phyloP scores from a whole-genome alignment of 2,888 invertebrate genomes.

The Caenorhabditis plicata region DNA sequence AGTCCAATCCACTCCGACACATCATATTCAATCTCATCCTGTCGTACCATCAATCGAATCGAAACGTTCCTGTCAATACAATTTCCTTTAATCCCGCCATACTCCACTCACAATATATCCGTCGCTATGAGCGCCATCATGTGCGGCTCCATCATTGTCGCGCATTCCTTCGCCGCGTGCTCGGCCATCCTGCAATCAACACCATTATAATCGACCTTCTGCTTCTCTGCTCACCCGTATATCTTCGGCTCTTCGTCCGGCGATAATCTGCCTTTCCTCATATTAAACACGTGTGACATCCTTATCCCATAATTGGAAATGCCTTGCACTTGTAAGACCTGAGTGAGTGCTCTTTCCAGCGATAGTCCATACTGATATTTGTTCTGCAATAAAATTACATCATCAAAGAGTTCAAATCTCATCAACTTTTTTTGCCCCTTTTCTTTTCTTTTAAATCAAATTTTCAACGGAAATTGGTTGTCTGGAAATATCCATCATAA shows the following conservation, averaged over 20 bases:
- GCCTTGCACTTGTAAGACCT: slow-evolving; percentile 27
- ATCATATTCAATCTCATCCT: slow-evolving; percentile 45
- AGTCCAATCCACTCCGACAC: slow-evolving; percentile 53
- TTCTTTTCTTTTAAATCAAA: too few species aligned
- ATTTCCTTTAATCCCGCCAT: background rate
- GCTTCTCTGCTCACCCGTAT: slow-evolving; percentile 26
- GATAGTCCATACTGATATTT: slow-evolving; percentile 46
- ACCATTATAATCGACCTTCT: background rate
- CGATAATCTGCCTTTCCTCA: slow-evolving; percentile 32
- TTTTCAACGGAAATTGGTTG: too few species aligned
- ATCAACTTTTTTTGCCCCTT: too few species aligned
- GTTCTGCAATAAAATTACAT: slow-evolving; percentile 15
- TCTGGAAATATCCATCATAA: too few species aligned
- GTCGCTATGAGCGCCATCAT: slow-evolving; percentile 40
- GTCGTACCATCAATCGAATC: slow-evolving; percentile 39
- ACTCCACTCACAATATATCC: slow-evolving; percentile 31
- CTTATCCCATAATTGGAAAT: slow-evolving; percentile 33
- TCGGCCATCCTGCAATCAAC: slow-evolving; percentile 42
- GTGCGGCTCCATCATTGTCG: slow-evolving; percentile 44
- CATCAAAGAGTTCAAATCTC: background rate
- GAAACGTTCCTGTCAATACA: slow-evolving; percentile 31
- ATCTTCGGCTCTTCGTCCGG: slow-evolving; percentile 49
- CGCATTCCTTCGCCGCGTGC: slow-evolving; percentile 45
- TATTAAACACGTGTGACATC: slow-evolving; percentile 50
- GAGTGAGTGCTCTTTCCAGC: slow-evolving; percentile 35